Evolutionary conservation across 2,888 invertebrate species (phyloP), one percentile per base, ranked within the genome.

Genomic region (Trilocha varians): DNA sequence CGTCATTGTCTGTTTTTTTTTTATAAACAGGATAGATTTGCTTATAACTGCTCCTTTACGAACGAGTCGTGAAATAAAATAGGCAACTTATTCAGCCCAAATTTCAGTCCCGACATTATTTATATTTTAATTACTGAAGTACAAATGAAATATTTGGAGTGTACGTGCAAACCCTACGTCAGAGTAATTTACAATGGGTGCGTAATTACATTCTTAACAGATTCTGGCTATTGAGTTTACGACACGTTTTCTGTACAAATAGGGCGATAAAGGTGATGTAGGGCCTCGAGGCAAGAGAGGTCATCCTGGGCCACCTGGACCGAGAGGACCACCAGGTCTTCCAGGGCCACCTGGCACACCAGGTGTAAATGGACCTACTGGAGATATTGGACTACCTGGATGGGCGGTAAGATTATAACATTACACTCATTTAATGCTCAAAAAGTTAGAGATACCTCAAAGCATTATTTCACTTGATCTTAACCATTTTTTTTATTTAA

Each of bases 311-410:
- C 93, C 93, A 35, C 90, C 91, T 16, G 94, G 95, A 0, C 91
- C 91, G 52, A 84, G 92, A 40, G 96, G 96, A 0, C 88, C 93
- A 25, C 88, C 93, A 40, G 91, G 91, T 17, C 85, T 90, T 3
- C 89, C 89, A 5, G 92, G 92, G 13, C 90, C 90, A 9, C 89
- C 90, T 17, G 94, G 94, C 18, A 88, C 89, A 16, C 88, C 91
- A 0, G 91, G 92, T 17, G 89, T 88, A 46, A 88, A 91, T 37
- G 93, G 93, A 39, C 77, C 82, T 43, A 87, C 89, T 34, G 93
- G 94, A 40, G 93, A 94, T 68, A 91, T 93, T 57, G 93, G 93
- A 44, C 75, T 91, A 48, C 92, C 93, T 9, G 94, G 94, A 88
- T 91, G 90, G 94, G 93, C 89, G 88, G 90, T 87, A 57, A 71